Percentiles rank a stretch among this genome's conserved stretches.
Evolutionary conservation across 2,888 invertebrate genomes (phyloP).

Genomic region (Xestia c-nigrum): DNA sequence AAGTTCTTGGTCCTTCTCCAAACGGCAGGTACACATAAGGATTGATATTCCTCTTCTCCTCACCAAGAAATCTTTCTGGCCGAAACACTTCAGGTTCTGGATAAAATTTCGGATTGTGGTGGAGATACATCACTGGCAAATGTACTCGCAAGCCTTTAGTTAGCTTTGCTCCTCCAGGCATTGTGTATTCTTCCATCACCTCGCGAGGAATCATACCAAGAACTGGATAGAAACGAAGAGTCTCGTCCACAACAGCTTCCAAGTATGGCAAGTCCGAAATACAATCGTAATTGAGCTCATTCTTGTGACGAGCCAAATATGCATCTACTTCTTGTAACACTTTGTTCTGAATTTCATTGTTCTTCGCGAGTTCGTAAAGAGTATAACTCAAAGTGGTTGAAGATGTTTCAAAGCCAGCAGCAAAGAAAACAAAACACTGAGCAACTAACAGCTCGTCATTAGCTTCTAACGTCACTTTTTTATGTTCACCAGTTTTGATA

Average conservation of each 20-base stretch:
- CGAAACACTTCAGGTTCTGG: conserved; percentile 72
- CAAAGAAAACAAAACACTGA: conserved; percentile 63
- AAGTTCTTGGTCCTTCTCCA: conserved; percentile 76
- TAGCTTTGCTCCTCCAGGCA: conserved; percentile 70
- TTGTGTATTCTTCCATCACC: conserved; percentile 71
- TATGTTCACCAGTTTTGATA: conserved; percentile 42
- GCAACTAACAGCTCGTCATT: conserved; percentile 59
- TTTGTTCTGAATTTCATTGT: conserved; percentile 50
- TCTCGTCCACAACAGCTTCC: conserved; percentile 73
- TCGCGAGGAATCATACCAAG: conserved; percentile 71
- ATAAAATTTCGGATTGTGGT: conserved; percentile 71
- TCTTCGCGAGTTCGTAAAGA: conserved; percentile 60
- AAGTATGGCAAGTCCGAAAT: conserved; percentile 71
- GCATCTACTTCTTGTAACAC: conserved; percentile 54
- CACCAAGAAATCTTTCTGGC: conserved; percentile 75
- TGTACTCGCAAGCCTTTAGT: conserved; percentile 73
- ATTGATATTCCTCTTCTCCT: conserved; percentile 67
- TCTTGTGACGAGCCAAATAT: conserved; percentile 52
- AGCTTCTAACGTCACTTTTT: conserved; percentile 51
- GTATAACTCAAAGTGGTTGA: conserved; percentile 55
- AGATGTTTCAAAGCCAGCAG: conserved; percentile 66
- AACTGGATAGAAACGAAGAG: conserved; percentile 74
- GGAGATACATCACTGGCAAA: conserved; percentile 73
- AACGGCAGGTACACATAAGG: conserved; percentile 74
- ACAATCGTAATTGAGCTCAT: conserved; percentile 61